Percentiles rank a stretch among this genome's conserved stretches.
Conservation (phyloP, 35 echinoderm and acorn worm species). For the Lytechinus pictus region DNA sequence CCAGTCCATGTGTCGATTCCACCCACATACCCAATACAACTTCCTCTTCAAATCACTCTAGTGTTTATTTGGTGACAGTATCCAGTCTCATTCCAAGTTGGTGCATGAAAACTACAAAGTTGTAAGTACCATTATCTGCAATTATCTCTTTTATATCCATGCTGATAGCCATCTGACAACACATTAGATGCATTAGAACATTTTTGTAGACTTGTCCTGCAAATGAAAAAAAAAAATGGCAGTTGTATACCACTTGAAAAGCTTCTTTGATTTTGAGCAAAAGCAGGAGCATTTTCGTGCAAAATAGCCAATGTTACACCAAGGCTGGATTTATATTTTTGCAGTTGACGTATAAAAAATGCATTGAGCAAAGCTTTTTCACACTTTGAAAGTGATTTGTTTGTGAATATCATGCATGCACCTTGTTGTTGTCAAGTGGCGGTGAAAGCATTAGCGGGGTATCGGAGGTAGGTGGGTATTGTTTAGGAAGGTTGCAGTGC, state of each 20-base stretch:
- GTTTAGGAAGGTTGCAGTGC: conserved; percentile 47
- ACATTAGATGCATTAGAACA: conserved; percentile 27
- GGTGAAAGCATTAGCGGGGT: background rate
- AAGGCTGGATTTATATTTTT: background rate
- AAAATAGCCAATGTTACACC: background rate
- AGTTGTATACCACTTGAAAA: background rate
- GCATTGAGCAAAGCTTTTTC: conserved; percentile 28
- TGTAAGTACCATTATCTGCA: conserved; percentile 44
- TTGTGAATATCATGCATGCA: background rate
- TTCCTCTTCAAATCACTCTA: conserved; percentile 47
- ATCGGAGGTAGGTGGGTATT: background rate
- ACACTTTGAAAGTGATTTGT: background rate
- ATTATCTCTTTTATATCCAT: conserved; percentile 8
- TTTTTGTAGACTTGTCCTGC: background rate
- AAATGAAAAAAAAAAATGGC: background rate
- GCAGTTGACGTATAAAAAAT: background rate
- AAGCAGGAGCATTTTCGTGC: conserved; percentile 9
- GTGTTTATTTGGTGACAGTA: conserved; percentile 44
- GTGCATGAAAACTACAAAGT: conserved; percentile 26
- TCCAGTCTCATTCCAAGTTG: conserved; percentile 42
- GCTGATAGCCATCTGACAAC: conserved; percentile 36
- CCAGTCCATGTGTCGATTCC: background rate
- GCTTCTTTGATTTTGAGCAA: conserved; percentile 6
- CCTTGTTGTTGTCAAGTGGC: conserved; percentile 34
- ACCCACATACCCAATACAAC: conserved; percentile 10